phyloP scores from a whole-genome alignment of 2,888 invertebrate genomes.

The Pecten maximus region DNA sequence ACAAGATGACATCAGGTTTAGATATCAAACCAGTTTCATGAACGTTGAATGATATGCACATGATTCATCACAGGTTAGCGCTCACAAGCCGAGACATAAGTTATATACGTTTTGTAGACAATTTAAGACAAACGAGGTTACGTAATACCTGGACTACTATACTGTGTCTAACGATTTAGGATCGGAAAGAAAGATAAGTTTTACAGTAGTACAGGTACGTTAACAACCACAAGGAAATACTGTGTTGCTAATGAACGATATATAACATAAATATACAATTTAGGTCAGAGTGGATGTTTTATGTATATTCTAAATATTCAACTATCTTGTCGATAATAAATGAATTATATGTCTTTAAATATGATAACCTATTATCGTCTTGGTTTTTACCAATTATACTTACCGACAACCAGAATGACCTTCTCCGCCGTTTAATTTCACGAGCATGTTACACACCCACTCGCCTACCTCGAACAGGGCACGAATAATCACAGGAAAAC shows the following conservation, averaged over 20 bases:
- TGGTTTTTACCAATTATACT: background rate
- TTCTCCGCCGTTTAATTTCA: background rate
- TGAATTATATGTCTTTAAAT: background rate
- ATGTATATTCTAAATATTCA: too few relatives aligned
- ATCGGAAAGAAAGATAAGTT: background rate
- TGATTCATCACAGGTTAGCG: background rate
- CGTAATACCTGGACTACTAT: background rate
- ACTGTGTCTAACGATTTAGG: background rate
- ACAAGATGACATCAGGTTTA: background rate
- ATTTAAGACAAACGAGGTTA: background rate
- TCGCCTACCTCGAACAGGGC: background rate
- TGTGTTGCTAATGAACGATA: background rate
- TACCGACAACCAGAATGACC: background rate
- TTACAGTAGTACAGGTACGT: background rate
- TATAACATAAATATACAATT: background rate
- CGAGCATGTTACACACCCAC: conserved; percentile 26
- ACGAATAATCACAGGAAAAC: background rate
- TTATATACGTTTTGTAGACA: background rate
- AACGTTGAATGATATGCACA: conserved; percentile 21
- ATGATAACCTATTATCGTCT: background rate
- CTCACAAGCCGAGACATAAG: background rate
- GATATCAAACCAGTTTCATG: background rate
- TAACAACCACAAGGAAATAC: background rate
- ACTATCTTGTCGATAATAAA: too few relatives aligned
- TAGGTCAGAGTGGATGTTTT: background rate